These are phyloP conservation scores for Cantharis lateralis DNA, from an alignment of 2,888 invertebrate species.

Conservation along the genomic window DNA sequence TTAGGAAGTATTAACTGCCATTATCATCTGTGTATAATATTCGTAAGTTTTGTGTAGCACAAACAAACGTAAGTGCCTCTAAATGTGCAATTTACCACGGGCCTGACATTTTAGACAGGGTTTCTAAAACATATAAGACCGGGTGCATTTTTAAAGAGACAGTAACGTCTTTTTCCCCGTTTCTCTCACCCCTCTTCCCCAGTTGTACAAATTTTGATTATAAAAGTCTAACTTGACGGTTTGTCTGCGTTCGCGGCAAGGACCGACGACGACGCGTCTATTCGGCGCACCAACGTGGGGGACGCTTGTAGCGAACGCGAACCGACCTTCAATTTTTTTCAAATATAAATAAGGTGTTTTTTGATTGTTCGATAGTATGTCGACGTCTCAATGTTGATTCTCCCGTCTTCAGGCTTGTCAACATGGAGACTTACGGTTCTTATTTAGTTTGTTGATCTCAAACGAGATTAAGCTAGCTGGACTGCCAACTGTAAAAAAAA, in stretches of 20 bases:
- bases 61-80: conserved; percentile 55
- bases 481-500: conserved; percentile 58
- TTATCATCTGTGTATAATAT: conserved; percentile 17
- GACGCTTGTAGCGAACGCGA: background rate
- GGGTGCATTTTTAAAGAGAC: conserved; percentile 37
- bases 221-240: conserved; percentile 36
- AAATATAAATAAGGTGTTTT: conserved; percentile 45
- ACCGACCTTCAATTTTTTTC: conserved; percentile 25
- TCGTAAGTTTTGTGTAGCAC: conserved; percentile 39
- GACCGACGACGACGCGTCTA: background rate
- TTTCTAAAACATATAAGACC: conserved; percentile 45
- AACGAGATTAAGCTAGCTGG: conserved; percentile 56
- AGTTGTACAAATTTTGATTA: conserved; percentile 49
- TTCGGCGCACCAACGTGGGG: too few species aligned
- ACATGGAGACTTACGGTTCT: conserved; percentile 46
- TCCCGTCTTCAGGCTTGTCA: conserved; percentile 8
- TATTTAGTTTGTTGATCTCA: conserved; percentile 51
- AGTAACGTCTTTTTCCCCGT: conserved; percentile 33
- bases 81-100: conserved; percentile 56
- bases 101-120: conserved; percentile 55
- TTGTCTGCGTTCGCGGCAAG: background rate
- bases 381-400: conserved; percentile 37
- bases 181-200: conserved; percentile 47
- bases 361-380: conserved; percentile 46
- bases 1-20: conserved; percentile 27